Percentiles rank a stretch among this genome's conserved stretches.
Evolutionary conservation across 1,140 invertebrate genomes (phyloP).

Genomic region (Centruroides vittatus): DNA sequence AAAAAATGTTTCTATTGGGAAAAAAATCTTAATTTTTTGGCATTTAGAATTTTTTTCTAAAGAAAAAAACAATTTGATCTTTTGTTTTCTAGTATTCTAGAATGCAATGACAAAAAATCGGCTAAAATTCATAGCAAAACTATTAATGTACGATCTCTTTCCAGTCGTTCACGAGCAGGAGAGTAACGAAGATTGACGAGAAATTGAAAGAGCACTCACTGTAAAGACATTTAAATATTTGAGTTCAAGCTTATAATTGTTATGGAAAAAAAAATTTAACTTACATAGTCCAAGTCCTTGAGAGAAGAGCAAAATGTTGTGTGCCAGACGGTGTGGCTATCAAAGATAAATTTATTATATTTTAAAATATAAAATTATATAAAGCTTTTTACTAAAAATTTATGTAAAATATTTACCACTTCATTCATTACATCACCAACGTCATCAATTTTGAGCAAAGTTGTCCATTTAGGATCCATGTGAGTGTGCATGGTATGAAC

Average conservation of each 20-base stretch:
- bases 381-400: not conserved
- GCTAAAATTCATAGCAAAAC: too few species aligned
- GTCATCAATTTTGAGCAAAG: conserved; percentile 60
- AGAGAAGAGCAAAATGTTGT: too few species aligned
- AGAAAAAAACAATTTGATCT: too few species aligned
- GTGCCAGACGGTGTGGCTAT: too few species aligned
- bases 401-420: conserved; percentile 28
- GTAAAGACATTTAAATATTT: not conserved
- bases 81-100: too few species aligned
- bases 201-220: conserved; percentile 6
- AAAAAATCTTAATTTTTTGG: too few species aligned
- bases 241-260: not conserved
- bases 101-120: too few species aligned
- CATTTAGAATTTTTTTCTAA: too few species aligned
- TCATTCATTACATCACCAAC: conserved; percentile 63
- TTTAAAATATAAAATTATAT: not conserved
- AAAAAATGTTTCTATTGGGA: too few species aligned
- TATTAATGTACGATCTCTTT: too few species aligned
- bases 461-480: conserved; percentile 59
- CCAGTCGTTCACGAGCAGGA: too few species aligned
- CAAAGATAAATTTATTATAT: too few species aligned
- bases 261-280: not conserved
- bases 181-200: not conserved
- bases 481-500: conserved; percentile 51
- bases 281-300: not conserved